Evolutionary conservation across 2,888 invertebrate species (phyloP).

Genomic region (Stenodera caucasica): DNA sequence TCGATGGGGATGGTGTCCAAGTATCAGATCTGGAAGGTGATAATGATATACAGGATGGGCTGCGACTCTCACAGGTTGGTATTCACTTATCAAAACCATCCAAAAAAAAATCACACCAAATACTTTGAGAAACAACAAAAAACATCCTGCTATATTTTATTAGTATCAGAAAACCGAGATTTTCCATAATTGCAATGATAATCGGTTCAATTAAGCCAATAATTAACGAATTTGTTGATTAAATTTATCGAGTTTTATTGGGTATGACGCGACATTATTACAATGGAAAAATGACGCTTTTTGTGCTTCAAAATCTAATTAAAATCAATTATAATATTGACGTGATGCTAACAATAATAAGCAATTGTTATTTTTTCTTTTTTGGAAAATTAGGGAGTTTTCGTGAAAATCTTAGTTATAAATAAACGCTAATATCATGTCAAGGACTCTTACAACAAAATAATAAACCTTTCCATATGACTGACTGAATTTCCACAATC

Average conservation of each 20-base stretch:
- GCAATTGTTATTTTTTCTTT: no score
- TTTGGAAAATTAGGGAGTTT: no score
- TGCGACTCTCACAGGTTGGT: constrained; percentile 51
- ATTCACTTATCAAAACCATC: no score
- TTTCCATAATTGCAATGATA: no score
- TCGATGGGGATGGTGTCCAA: constrained; percentile 62
- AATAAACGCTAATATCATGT: constrained; percentile 1
- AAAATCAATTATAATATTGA: neutral
- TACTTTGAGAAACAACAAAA: no score
- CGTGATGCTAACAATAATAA: neutral
- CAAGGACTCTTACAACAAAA: neutral
- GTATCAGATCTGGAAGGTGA: constrained; percentile 62
- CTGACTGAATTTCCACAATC: neutral
- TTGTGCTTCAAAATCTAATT: neutral
- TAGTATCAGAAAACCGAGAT: no score
- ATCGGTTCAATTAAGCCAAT: no score
- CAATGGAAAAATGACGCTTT: neutral
- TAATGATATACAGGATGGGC: constrained; percentile 56
- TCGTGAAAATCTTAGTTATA: neutral
- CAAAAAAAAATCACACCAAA: no score
- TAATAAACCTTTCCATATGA: neutral
- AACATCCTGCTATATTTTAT: no score
- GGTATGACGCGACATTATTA: neutral
- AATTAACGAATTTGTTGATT: no score
- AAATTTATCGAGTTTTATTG: neutral